Percentiles rank a stretch among this genome's conserved stretches.
Evolutionary conservation across 2,113 vertebrate genomes (phyloP).

Genomic region (Balaeniceps rex): DNA sequence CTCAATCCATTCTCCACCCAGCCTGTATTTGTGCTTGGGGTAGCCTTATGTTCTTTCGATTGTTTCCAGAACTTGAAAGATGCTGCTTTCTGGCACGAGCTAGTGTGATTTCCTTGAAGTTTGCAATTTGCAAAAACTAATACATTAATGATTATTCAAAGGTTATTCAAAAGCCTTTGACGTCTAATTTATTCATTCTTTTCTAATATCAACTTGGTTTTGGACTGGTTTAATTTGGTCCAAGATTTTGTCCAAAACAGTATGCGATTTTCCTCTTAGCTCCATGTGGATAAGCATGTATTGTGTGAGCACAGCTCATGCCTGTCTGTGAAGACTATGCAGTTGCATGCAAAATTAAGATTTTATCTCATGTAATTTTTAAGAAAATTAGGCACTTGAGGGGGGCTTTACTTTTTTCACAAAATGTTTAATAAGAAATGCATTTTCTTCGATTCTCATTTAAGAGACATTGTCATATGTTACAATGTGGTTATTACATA

Average conservation of each 20-base stretch:
- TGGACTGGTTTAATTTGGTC: background rate
- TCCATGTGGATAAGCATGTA: background rate
- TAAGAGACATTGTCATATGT: background rate
- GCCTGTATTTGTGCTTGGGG: too few relatives aligned
- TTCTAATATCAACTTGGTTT: background rate
- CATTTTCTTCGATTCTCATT: background rate
- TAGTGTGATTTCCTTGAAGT: background rate
- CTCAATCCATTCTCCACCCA: too few relatives aligned
- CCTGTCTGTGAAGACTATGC: background rate
- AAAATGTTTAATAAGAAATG: background rate
- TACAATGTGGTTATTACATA: background rate
- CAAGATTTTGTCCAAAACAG: background rate
- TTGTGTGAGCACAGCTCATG: background rate
- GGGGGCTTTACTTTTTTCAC: background rate
- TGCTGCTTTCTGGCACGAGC: background rate
- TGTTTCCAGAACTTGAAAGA: background rate
- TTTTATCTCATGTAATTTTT: background rate
- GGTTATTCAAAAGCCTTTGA: background rate
- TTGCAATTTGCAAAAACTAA: background rate
- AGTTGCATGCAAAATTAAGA: background rate
- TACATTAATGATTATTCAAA: background rate
- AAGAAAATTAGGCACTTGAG: background rate
- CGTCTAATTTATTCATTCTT: background rate
- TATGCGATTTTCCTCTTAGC: background rate
- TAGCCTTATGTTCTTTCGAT: background rate